Conservation (phyloP, 2,113 vertebrate species). For the Isurus oxyrinchus region DNA sequence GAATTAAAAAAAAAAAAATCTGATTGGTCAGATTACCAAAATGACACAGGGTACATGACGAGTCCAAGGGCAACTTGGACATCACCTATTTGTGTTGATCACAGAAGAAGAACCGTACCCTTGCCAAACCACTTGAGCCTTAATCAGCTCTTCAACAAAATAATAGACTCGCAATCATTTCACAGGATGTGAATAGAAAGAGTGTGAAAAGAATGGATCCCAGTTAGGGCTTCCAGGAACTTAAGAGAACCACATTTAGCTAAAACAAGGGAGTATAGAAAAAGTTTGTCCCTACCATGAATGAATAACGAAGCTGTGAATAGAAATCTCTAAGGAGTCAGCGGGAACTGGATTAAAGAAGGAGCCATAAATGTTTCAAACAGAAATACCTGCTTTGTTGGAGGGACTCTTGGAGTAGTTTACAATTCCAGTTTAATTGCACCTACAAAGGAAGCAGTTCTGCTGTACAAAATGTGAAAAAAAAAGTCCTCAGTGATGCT, state of each 20-base stretch:
- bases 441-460: constrained; percentile 14
- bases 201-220: neutral
- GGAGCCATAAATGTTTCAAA: constrained; percentile 30
- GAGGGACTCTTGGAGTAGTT: neutral
- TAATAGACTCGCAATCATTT: constrained; percentile 19
- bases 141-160: constrained; percentile 10
- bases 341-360: constrained; percentile 18
- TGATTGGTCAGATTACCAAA: neutral
- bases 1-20: no score
- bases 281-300: neutral
- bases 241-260: neutral
- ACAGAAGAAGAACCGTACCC: neutral
- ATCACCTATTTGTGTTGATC: neutral
- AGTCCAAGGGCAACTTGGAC: neutral
- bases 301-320: constrained; percentile 14
- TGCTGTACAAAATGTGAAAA: constrained; percentile 19
- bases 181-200: constrained; percentile 10
- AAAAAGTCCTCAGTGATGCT: neutral
- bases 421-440: constrained; percentile 26
- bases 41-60: neutral
- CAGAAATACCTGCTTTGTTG: constrained; percentile 23
- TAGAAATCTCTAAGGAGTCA: constrained; percentile 19
- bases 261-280: constrained; percentile 17
- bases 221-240: neutral
- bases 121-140: constrained; percentile 26